Conservation (phyloP, 2,113 vertebrate genomes). For the Balaenoptera acutorostrata region DNA sequence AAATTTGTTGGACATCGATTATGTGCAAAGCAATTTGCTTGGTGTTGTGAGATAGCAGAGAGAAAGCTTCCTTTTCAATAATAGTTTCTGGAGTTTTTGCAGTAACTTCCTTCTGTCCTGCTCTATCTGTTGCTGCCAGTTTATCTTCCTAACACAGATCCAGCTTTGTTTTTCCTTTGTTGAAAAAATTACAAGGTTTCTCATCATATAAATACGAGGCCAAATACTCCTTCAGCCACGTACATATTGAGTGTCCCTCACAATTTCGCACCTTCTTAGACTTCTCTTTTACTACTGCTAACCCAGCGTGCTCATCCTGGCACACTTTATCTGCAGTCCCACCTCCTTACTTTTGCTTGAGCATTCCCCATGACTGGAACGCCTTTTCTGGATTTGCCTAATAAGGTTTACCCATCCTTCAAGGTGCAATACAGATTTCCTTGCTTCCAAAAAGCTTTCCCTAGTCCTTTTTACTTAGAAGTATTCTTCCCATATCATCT, state of each 20-base stretch:
- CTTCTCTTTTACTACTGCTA: not conserved
- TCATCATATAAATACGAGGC: not conserved
- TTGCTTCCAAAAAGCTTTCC: not conserved
- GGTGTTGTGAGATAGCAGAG: not conserved
- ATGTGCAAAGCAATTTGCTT: not conserved
- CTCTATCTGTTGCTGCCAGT: not conserved
- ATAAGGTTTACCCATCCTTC: not conserved
- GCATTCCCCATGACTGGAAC: not conserved
- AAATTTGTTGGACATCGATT: not conserved
- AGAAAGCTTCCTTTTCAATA: not conserved
- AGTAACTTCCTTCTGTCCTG: not conserved
- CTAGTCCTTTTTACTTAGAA: not conserved
- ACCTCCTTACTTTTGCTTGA: not conserved
- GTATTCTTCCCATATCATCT: not conserved
- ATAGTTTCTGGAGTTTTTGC: not conserved
- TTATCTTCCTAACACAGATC: not conserved
- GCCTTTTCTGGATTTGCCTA: not conserved
- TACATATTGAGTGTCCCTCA: not conserved
- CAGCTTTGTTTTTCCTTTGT: not conserved
- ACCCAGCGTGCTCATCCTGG: not conserved
- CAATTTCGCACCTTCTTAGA: not conserved
- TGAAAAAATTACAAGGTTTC: not conserved
- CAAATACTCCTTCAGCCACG: not conserved
- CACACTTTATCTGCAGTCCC: not conserved
- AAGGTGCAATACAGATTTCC: not conserved